phyloP scores from a whole-genome alignment of 2,888 invertebrate genomes.

The Gymnocheta viridis region DNA sequence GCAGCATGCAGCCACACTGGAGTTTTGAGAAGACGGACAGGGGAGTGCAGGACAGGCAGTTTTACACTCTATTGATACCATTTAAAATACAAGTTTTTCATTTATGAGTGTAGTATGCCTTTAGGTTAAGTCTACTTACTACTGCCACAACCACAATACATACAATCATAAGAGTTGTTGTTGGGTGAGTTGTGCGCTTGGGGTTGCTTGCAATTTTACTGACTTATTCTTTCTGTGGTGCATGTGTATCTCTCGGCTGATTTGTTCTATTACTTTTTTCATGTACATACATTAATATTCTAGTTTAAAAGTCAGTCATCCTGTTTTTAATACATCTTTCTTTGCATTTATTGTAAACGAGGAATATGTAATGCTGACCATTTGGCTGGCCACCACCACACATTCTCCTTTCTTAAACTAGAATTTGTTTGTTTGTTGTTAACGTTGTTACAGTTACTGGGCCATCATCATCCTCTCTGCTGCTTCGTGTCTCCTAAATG shows the following conservation, averaged over 20 bases:
- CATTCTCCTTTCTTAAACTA: conserved; percentile 45
- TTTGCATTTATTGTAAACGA: not conserved
- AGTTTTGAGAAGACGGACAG: conserved; percentile 17
- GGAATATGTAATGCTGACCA: conserved; percentile 4
- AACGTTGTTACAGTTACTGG: conserved; percentile 61
- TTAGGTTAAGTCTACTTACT: conserved; percentile 60
- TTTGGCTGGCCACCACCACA: too few species aligned
- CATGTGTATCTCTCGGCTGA: not conserved
- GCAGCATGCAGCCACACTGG: not conserved
- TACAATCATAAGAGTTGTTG: not conserved
- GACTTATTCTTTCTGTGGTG: not conserved
- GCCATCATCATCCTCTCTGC: conserved; percentile 50
- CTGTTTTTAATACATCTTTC: conserved; percentile 46
- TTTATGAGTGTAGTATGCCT: conserved; percentile 57
- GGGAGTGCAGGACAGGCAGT: not conserved
- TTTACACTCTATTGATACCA: conserved; percentile 47
- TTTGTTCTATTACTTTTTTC: conserved; percentile 31
- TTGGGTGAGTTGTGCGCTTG: not conserved
- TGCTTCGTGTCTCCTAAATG: conserved; percentile 43
- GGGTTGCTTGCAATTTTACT: not conserved
- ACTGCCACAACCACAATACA: not conserved
- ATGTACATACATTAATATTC: conserved; percentile 32
- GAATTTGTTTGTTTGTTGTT: not conserved
- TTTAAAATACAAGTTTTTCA: conserved; percentile 55
- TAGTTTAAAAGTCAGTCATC: conserved; percentile 64